phyloP scores from a whole-genome alignment of 2,888 invertebrate genomes.

The Eristalis arbustorum region DNA sequence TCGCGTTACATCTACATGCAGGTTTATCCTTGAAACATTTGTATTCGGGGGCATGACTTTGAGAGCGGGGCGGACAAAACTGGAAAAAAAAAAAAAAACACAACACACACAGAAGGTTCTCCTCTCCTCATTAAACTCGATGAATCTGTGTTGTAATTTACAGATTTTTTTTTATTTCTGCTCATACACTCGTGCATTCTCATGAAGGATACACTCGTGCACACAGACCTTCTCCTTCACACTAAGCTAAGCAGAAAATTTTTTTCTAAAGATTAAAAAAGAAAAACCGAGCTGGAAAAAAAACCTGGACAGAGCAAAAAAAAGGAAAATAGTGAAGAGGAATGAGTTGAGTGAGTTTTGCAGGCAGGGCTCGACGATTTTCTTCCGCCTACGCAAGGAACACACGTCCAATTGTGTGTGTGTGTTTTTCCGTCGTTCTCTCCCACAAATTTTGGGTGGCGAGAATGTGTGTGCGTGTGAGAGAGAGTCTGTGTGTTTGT shows the following conservation, averaged over 20 bases:
- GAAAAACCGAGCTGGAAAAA: conserved; percentile 6
- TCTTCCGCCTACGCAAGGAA: conserved; percentile 63
- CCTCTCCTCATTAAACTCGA: conserved; percentile 63
- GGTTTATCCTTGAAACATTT: conserved; percentile 59
- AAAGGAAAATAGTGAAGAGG: conserved; percentile 18
- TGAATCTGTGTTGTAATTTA: conserved; percentile 65
- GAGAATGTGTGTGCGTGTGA: not conserved
- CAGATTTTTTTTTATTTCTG: too few relatives aligned
- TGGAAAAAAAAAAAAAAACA: too few relatives aligned
- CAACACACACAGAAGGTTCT: conserved; percentile 45
- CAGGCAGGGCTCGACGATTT: conserved; percentile 24
- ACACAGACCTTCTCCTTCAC: conserved; percentile 22
- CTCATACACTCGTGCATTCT: not conserved
- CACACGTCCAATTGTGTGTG: conserved; percentile 30
- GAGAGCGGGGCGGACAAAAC: conserved; percentile 45
- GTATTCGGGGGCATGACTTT: conserved; percentile 42
- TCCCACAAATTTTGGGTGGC: not conserved
- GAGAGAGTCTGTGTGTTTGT: conserved; percentile 10
- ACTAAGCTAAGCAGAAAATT: conserved; percentile 58
- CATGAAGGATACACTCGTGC: not conserved
- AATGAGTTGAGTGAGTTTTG: conserved; percentile 25
- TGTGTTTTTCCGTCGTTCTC: not conserved
- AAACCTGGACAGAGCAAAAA: too few relatives aligned
- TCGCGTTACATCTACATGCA: not conserved
- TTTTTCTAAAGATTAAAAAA: conserved; percentile 32